These are phyloP conservation scores for Drosophila neonasuta DNA, from an alignment of 2,888 invertebrate genomes.

Conservation along the genomic window DNA sequence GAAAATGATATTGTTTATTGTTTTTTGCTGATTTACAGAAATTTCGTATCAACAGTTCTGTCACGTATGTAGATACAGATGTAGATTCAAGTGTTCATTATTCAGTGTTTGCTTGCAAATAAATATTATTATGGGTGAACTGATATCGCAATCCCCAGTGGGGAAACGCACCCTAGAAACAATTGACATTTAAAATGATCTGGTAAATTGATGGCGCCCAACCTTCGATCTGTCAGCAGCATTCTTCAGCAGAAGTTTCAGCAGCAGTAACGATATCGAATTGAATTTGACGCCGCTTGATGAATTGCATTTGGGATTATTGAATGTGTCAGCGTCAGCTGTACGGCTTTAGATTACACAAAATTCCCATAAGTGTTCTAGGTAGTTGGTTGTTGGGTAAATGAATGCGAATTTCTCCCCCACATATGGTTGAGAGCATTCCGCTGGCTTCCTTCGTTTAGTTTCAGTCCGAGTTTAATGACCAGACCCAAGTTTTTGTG, in stretches of 20 bases:
- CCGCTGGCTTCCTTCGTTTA: conserved; percentile 37
- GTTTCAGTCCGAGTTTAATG: conserved; percentile 50
- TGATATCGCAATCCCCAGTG: not conserved
- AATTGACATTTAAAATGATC: not conserved
- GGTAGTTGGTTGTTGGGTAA: not conserved
- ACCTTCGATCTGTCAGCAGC: not conserved
- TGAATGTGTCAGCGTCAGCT: conserved; percentile 17
- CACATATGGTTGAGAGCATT: conserved; percentile 23
- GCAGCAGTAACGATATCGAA: not conserved
- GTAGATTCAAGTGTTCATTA: not conserved
- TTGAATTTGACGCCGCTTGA: conserved; percentile 25
- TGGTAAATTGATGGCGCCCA: not conserved
- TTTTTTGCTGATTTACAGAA: not conserved
- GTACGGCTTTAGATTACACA: conserved; percentile 43
- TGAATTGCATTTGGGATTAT: conserved; percentile 38
- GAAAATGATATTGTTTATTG: too few relatives aligned
- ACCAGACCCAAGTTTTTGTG: conserved; percentile 46
- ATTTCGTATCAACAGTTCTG: not conserved
- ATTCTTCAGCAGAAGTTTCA: not conserved
- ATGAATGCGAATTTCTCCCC: conserved; percentile 21
- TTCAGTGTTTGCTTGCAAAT: not conserved
- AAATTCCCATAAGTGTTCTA: not conserved
- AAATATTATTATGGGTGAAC: not conserved
- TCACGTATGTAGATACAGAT: not conserved
- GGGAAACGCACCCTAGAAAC: not conserved